Evolutionary conservation across 37 sponge, comb jelly and placozoan genomes (phyloP).

Genomic region (Eunapius fragilis): DNA sequence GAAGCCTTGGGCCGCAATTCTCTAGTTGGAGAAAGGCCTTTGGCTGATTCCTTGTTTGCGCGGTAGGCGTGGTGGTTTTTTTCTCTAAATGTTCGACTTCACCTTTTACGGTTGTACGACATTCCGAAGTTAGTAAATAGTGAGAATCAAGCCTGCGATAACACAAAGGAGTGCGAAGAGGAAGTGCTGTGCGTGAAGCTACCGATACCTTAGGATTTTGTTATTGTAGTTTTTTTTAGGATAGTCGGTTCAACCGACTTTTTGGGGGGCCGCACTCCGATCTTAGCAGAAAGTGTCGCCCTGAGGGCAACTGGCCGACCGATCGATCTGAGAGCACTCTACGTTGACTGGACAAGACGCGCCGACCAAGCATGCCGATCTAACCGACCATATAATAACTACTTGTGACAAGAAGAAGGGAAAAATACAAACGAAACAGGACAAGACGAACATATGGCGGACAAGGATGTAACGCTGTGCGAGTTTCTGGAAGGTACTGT

Average conservation of each 20-base stretch:
- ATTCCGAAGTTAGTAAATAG: not conserved
- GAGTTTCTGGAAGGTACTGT: slow-evolving; percentile 53
- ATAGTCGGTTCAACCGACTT: not conserved
- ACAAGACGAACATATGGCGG: slow-evolving; percentile 18
- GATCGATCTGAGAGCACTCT: not conserved
- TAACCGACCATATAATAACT: not conserved
- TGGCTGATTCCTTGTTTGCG: not conserved
- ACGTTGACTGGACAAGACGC: not conserved
- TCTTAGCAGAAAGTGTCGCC: not conserved
- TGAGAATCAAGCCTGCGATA: not conserved
- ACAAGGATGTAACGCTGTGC: slow-evolving; percentile 44
- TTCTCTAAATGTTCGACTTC: not conserved
- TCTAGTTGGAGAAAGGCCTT: not conserved
- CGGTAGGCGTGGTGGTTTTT: not conserved
- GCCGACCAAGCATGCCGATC: not conserved
- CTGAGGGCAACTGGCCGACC: not conserved
- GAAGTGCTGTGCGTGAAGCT: not conserved
- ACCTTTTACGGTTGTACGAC: not conserved
- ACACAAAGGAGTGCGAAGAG: not conserved
- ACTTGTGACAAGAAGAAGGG: not conserved
- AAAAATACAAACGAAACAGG: not conserved
- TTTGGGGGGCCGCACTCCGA: not conserved
- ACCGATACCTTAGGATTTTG: not conserved
- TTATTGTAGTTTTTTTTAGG: not conserved
- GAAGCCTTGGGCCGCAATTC: not conserved